These are phyloP conservation scores for Setipinna tenuifilis DNA, from an alignment of 2,797 vertebrate genomes.

Conservation along the genomic window DNA sequence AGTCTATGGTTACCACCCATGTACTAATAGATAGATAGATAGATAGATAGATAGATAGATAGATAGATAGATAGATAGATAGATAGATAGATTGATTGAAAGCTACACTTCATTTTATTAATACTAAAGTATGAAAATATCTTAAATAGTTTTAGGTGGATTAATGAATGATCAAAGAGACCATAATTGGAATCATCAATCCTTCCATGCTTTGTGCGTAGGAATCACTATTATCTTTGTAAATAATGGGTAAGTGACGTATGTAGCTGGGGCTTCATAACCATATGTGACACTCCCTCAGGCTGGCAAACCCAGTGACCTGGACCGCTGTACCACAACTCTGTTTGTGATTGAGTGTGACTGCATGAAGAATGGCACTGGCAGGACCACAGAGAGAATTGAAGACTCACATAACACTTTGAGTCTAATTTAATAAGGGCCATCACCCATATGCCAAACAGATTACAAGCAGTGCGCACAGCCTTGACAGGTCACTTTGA, in stretches of 20 bases:
- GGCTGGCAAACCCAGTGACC: neutral
- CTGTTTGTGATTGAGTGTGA: slow-evolving; percentile 16
- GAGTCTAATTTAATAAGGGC: slow-evolving; percentile 1
- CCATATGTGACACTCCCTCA: neutral
- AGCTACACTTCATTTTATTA: too few species aligned
- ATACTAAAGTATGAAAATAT: too few species aligned
- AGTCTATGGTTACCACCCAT: neutral
- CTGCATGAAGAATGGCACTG: neutral
- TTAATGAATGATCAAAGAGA: too few species aligned
- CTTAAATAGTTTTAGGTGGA: too few species aligned
- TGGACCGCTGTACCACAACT: neutral
- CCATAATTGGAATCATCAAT: too few species aligned
- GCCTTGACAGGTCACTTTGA: slow-evolving; percentile 16
- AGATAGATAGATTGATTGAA: too few species aligned
- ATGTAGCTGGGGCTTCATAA: neutral
- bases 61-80: too few species aligned
- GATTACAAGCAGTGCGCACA: slow-evolving; percentile 1
- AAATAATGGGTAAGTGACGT: neutral
- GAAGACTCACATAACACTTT: neutral
- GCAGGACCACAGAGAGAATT: neutral
- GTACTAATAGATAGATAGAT: neutral
- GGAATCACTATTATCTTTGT: neutral
- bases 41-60: too few species aligned
- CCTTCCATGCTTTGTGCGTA: neutral
- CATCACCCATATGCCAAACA: slow-evolving; percentile 2